phyloP scores from a whole-genome alignment of 2,797 vertebrate genomes.

The Pseudocheirus occidentalis region DNA sequence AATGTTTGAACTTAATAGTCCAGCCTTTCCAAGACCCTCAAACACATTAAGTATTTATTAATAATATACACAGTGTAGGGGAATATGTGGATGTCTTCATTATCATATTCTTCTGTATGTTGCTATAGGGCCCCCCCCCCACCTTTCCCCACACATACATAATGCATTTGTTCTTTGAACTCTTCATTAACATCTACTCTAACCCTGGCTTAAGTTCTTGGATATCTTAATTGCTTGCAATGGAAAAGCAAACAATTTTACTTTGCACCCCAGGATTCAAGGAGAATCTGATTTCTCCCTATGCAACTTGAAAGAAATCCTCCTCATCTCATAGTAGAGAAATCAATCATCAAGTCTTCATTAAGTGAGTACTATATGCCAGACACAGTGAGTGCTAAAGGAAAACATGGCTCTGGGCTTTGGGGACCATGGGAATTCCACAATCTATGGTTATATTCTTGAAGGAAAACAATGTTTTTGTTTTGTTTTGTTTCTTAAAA shows the following conservation, averaged over 20 bases:
- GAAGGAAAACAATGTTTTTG: neutral
- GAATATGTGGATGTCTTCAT: neutral
- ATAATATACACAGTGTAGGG: neutral
- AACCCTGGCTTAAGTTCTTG: neutral
- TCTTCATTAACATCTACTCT: neutral
- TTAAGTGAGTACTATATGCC: neutral
- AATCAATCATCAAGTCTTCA: neutral
- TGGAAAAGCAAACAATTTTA: neutral
- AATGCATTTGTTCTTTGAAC: neutral
- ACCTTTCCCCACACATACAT: neutral
- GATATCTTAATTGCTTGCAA: neutral
- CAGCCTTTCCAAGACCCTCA: neutral
- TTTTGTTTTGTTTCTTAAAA: neutral
- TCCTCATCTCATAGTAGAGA: neutral
- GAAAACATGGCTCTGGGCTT: neutral
- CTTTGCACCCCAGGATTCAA: neutral
- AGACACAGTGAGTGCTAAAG: neutral
- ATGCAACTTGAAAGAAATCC: neutral
- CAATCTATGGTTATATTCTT: neutral
- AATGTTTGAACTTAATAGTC: neutral
- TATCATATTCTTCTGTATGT: neutral
- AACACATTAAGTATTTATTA: neutral
- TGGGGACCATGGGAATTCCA: neutral
- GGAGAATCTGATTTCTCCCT: neutral
- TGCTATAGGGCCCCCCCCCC: neutral